phyloP scores from a whole-genome alignment of 23 tunicate species.

The Oikopleura vanhoeffeni region DNA sequence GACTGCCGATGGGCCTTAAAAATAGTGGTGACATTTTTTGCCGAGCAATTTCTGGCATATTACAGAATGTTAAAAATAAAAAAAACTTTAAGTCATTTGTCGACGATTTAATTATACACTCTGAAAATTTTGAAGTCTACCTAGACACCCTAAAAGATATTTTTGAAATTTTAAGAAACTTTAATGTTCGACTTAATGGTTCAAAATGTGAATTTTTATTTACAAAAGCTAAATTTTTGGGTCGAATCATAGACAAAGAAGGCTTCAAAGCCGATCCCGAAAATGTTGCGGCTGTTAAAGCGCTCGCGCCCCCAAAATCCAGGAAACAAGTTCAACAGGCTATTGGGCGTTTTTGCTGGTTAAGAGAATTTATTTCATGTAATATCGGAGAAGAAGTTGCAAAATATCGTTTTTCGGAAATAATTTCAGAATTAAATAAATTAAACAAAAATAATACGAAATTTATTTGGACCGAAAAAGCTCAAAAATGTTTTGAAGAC shows the following conservation, averaged over 20 bases:
- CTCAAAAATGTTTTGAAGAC: not conserved
- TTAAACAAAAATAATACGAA: not conserved
- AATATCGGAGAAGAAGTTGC: not conserved
- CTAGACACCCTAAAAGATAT: not conserved
- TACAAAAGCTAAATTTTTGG: not conserved
- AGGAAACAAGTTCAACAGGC: not conserved
- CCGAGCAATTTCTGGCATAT: not conserved
- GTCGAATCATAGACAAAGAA: not conserved
- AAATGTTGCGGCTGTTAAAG: not conserved
- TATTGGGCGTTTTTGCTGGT: not conserved
- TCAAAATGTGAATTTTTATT: not conserved
- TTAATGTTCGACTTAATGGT: not conserved
- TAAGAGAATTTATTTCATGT: not conserved
- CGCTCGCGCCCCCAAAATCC: not conserved
- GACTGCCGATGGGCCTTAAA: not conserved
- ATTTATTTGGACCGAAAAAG: not conserved
- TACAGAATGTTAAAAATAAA: not conserved
- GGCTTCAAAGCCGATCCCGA: not conserved
- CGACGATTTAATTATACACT: not conserved
- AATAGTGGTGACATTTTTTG: not conserved
- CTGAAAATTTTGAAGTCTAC: not conserved
- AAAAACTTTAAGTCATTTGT: not conserved
- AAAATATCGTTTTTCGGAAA: not conserved
- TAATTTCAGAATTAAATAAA: not conserved
- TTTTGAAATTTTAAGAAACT: not conserved